Evolutionary conservation across 2,888 invertebrate genomes (phyloP).

Genomic region (Ryuthela nishihirai): DNA sequence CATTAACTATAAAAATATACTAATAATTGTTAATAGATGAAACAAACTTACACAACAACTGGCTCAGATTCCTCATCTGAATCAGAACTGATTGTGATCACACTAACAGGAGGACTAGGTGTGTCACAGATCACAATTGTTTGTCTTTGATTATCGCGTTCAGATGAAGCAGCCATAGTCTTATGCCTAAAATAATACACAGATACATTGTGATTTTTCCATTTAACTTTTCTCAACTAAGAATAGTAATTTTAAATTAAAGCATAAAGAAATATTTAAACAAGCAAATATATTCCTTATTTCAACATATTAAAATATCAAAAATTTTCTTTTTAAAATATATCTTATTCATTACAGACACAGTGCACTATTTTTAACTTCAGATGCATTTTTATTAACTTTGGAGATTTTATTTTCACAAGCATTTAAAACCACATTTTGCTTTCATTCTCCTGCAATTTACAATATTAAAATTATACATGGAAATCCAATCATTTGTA

Average conservation of each 20-base stretch:
- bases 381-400: too few relatives aligned
- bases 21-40: not conserved
- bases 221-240: not conserved
- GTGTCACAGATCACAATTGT: conserved; percentile 94
- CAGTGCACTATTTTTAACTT: too few relatives aligned
- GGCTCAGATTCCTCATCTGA: conserved; percentile 71
- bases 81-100: conserved; percentile 93
- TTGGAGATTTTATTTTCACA: too few relatives aligned
- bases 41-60: conserved; percentile 23
- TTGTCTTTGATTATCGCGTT: conserved; percentile 58
- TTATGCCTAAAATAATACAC: conserved; percentile 27
- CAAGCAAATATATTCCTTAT: too few relatives aligned
- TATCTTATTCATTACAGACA: too few relatives aligned
- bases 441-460: too few relatives aligned
- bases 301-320: too few relatives aligned
- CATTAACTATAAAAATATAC: too few relatives aligned
- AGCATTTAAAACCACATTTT: too few relatives aligned
- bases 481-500: too few relatives aligned
- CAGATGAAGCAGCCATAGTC: conserved; percentile 43
- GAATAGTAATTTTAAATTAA: not conserved
- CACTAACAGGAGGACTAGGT: conserved; percentile 89
- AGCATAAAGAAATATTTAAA: not conserved
- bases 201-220: not conserved
- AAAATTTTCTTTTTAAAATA: too few relatives aligned
- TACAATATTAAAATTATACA: too few relatives aligned